Percentiles rank a stretch among this genome's conserved stretches.
Evolutionary conservation across 92 coral and sea anemone species (phyloP).

Genomic region (Ricordea florida): DNA sequence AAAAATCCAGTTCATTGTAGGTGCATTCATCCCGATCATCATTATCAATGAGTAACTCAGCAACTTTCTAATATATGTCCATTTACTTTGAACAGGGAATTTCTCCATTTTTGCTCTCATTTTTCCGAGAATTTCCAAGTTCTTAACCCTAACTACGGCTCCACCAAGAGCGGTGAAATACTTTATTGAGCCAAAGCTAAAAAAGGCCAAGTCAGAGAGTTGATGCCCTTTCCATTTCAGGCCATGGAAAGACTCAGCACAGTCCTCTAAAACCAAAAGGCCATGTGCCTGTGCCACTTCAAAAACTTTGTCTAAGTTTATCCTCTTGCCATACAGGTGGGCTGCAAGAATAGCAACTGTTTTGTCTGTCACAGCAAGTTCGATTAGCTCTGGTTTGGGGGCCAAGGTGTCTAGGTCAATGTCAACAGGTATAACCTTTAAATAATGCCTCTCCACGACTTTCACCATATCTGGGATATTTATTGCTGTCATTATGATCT

Average conservation of each 20-base stretch:
- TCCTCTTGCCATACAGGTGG: constrained; percentile 95
- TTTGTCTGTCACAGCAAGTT: constrained; percentile 76
- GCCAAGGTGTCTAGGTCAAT: constrained; percentile 81
- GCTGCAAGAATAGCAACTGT: constrained; percentile 93
- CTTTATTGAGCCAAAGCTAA: constrained; percentile 95
- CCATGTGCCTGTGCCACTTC: constrained; percentile 71
- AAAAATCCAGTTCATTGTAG: constrained; percentile 50
- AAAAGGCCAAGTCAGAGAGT: constrained; percentile 77
- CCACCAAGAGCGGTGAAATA: constrained; percentile 91
- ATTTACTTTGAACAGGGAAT: constrained; percentile 75
- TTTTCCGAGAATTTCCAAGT: constrained; percentile 61
- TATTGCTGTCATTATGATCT: constrained; percentile 86
- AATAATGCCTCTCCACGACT: constrained; percentile 78
- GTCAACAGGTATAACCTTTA: constrained; percentile 86
- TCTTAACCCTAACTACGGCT: constrained; percentile 69
- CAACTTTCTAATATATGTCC: constrained; percentile 69
- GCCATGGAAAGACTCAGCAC: constrained; percentile 98
- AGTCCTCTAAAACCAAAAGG: constrained; percentile 86
- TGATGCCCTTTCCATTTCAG: constrained; percentile 72
- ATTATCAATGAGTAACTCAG: constrained; percentile 75
- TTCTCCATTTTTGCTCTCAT: constrained; percentile 76
- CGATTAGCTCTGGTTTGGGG: constrained; percentile 88
- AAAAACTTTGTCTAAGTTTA: constrained; percentile 68
- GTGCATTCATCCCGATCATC: constrained; percentile 41
- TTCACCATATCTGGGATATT: constrained; percentile 92